phyloP scores from a whole-genome alignment of 2,113 vertebrate genomes.

The Chroicocephalus ridibundus region DNA sequence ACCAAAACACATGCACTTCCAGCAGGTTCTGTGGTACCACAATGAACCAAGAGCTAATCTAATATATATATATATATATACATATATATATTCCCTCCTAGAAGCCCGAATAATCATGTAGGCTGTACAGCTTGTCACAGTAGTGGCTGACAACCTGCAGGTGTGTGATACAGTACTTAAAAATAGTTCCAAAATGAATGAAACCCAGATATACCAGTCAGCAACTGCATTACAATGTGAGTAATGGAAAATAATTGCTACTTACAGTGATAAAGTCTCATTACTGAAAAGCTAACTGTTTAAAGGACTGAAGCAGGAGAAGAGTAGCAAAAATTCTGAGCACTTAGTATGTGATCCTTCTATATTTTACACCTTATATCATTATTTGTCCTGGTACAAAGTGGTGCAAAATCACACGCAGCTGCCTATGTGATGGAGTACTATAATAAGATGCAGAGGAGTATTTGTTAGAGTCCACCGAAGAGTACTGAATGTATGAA shows the following conservation, averaged over 20 bases:
- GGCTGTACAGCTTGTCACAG: not conserved
- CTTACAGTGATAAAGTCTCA: not conserved
- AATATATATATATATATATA: not conserved
- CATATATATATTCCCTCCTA: not conserved
- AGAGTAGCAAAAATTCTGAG: not conserved
- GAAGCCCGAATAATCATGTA: not conserved
- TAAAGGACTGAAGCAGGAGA: slow-evolving; percentile 1
- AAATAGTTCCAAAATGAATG: slow-evolving; percentile 28
- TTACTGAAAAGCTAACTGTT: not conserved
- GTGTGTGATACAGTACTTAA: not conserved
- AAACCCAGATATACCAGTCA: slow-evolving; percentile 7
- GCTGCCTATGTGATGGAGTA: not conserved
- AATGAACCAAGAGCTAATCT: not conserved
- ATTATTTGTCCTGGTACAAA: not conserved
- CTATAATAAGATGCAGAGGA: not conserved
- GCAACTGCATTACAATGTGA: not conserved
- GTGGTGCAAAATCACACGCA: not conserved
- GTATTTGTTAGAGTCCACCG: not conserved
- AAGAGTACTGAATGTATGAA: not conserved
- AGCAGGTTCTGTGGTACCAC: not conserved
- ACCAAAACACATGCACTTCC: not conserved
- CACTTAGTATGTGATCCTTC: not conserved
- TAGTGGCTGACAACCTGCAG: slow-evolving; percentile 13
- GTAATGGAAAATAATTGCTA: slow-evolving; percentile 42
- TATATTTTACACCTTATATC: not conserved